phyloP scores from a whole-genome alignment of 2,113 vertebrate genomes.

The Mystacornis crossleyi region DNA sequence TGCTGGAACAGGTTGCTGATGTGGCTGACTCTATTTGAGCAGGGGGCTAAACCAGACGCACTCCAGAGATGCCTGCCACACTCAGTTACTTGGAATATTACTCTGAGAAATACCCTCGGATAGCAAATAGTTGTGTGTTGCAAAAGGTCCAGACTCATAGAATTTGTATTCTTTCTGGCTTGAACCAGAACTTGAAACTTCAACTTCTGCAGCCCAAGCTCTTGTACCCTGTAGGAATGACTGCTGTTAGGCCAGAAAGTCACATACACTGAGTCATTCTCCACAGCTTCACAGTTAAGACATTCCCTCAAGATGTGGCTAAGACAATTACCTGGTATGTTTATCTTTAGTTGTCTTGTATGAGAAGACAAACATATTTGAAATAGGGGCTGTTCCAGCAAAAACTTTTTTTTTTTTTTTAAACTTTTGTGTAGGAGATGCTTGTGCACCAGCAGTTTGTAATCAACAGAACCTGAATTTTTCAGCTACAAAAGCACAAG shows the following conservation, averaged over 20 bases:
- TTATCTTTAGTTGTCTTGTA: not conserved
- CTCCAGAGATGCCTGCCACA: not conserved
- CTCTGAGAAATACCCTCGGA: not conserved
- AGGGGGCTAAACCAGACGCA: not conserved
- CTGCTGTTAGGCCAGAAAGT: not conserved
- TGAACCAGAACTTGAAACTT: not conserved
- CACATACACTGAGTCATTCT: not conserved
- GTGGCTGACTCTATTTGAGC: not conserved
- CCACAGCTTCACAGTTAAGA: not conserved
- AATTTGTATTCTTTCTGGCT: not conserved
- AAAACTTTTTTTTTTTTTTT: not conserved
- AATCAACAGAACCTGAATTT: not conserved
- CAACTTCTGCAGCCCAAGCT: not conserved
- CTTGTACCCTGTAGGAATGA: not conserved
- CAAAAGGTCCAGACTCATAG: not conserved
- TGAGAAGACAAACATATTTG: not conserved
- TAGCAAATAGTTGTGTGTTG: not conserved
- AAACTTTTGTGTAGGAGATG: not conserved
- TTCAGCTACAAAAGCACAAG: not conserved
- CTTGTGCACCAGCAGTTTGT: not conserved
- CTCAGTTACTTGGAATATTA: not conserved
- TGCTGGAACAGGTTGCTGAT: not conserved
- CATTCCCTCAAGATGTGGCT: not conserved
- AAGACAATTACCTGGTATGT: not conserved
- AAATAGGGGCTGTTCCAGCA: not conserved